phyloP scores from a whole-genome alignment of 2,888 invertebrate species.

The Mesodorylaimus sp. region DNA sequence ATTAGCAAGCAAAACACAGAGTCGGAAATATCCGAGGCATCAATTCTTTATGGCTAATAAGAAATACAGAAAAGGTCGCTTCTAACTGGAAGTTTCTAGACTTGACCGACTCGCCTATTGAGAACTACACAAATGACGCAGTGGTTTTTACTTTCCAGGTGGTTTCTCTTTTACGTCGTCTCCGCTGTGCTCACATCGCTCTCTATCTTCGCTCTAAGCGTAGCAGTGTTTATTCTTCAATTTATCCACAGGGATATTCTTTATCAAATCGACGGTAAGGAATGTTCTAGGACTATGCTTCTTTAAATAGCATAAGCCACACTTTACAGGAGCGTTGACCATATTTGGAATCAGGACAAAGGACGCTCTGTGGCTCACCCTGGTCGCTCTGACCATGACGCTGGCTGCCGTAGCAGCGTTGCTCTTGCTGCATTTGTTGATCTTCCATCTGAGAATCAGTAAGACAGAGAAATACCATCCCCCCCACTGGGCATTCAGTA shows the following conservation, averaged over 20 bases:
- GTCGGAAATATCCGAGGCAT: too few relatives aligned
- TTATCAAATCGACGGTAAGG: background rate
- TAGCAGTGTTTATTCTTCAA: background rate
- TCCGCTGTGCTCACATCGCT: background rate
- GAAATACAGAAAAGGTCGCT: too few relatives aligned
- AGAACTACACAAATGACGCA: too few relatives aligned
- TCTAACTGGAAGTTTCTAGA: too few relatives aligned
- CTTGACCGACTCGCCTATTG: too few relatives aligned
- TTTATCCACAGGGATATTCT: background rate
- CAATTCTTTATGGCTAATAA: too few relatives aligned
- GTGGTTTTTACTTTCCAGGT: background rate
- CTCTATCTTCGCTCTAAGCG: background rate
- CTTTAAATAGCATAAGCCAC: too few relatives aligned
- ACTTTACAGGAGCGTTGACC: background rate
- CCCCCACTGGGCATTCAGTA: too few relatives aligned
- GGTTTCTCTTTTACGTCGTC: constrained; percentile 3
- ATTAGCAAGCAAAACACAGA: too few relatives aligned
- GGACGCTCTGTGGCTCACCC: background rate
- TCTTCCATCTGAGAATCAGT: constrained; percentile 18
- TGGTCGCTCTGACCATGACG: background rate
- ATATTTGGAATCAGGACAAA: background rate
- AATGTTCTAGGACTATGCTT: background rate
- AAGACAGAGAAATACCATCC: constrained; percentile 3
- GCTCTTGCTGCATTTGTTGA: constrained; percentile 17
- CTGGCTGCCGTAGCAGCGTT: background rate